Evolutionary conservation across 2,797 vertebrate species (phyloP), one percentile per base, ranked within the genome.

Genomic region (Apodemus agrarius): DNA sequence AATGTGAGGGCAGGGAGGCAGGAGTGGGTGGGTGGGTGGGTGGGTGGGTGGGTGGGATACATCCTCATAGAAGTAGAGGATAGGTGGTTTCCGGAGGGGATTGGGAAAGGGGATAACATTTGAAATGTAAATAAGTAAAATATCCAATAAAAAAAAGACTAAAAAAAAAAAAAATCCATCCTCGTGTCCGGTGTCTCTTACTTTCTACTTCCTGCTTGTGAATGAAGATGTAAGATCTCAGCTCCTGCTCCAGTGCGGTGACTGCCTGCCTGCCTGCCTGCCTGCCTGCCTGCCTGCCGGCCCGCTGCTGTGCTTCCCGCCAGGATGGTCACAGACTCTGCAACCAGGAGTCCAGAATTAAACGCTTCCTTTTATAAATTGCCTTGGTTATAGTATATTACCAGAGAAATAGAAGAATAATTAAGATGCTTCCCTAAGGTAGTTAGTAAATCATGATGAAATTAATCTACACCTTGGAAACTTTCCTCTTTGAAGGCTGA

Each of bases 391-490:
- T 69, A n/a, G 65, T 16, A 37, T 67, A 67, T 52, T 54, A 26
- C 31, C 34, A 37, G 4, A 69, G 46, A 86, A 37, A 34, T 3
- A 10, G 17, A 37, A 86, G 65, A 69, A n/a, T 37, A 63, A 63
- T 16, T 31, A 69, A 69, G 63, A 52, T 3, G 37, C 13, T 61
- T 88, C 93, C 78, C 43, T 90, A 95, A 81, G 43, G 11, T 85
- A 79, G 67, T 31, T 21, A 88, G n/a, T 75, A 59, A 75, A 59
- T 14, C 52, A 11, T 31, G 26, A 57, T 40, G 65, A 63, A 84
- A 94, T 52, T 43, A 76, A 92, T 49, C 67, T 94, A 91, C 61
- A 82, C 87, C 52, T 34, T 54, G 24, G 49, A 91, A 93, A 82
- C 61, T 22, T 46, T n/a, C 65, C 17, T 46, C 49, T 61, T 19